phyloP scores from a whole-genome alignment of 2,888 invertebrate species.

The Agrochola circellaris region DNA sequence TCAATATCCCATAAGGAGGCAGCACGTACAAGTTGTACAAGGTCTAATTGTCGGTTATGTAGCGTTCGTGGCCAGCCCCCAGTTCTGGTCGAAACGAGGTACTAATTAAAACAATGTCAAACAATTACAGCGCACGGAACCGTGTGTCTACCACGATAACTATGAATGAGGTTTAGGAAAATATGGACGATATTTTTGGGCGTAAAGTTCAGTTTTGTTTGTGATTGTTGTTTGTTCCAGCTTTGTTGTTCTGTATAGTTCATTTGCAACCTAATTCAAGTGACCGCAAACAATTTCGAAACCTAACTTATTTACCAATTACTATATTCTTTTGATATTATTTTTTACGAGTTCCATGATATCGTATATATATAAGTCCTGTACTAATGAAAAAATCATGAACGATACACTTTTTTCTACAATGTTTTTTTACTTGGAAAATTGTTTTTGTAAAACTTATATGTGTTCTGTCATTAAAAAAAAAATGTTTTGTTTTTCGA shows the following conservation, averaged over 20 bases:
- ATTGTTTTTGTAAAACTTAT: too few species aligned
- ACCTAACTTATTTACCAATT: background rate
- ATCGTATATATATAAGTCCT: too few species aligned
- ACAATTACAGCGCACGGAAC: conserved; percentile 54
- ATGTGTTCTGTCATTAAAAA: too few species aligned
- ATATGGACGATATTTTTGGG: conserved; percentile 8
- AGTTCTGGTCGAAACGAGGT: conserved; percentile 43
- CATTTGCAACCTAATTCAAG: background rate
- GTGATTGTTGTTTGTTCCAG: background rate
- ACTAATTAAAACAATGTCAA: conserved; percentile 61
- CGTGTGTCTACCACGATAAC: conserved; percentile 40
- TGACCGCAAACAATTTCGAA: background rate
- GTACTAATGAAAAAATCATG: too few species aligned
- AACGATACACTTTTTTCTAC: too few species aligned
- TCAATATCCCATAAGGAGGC: conserved; percentile 47
- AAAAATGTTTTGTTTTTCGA: too few species aligned
- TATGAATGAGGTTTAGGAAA: conserved; percentile 31
- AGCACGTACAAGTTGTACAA: conserved; percentile 39
- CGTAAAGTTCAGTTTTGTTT: background rate
- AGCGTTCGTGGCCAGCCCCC: conserved; percentile 48
- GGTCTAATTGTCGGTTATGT: conserved; percentile 57
- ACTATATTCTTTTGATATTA: too few species aligned
- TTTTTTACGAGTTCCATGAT: too few species aligned
- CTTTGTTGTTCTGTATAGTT: background rate
- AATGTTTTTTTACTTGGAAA: too few species aligned